Conservation (phyloP, 2,888 invertebrate species). For the Chorisops tibialis region DNA sequence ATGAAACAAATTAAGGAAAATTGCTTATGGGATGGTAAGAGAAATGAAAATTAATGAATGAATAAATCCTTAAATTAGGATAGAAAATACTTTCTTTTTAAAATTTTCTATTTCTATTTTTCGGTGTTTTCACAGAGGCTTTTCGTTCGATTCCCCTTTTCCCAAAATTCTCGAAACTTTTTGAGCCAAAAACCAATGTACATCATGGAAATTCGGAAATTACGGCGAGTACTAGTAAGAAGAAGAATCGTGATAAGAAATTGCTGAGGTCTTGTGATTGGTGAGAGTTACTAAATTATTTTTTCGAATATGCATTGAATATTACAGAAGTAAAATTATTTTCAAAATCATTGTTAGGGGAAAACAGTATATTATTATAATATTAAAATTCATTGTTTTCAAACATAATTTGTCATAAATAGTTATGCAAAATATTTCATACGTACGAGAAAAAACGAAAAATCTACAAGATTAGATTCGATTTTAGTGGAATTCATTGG, state of each 20-base stretch:
- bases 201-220: background rate
- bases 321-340: background rate
- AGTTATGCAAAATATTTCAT: no score
- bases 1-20: constrained; percentile 38
- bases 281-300: constrained; percentile 35
- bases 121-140: constrained; percentile 12
- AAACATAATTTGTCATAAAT: no score
- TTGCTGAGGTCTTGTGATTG: constrained; percentile 40
- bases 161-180: constrained; percentile 40
- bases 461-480: no score
- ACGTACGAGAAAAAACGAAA: no score
- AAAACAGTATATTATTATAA: no score
- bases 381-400: no score
- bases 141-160: constrained; percentile 34
- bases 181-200: background rate
- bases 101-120: background rate
- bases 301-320: background rate
- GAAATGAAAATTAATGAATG: no score
- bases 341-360: background rate
- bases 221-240: constrained; percentile 34
- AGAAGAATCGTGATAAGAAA: constrained; percentile 37
- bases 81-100: background rate
- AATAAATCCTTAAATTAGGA: background rate
- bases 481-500: no score
- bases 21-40: constrained; percentile 40